Evolutionary conservation across 2,113 vertebrate species (phyloP), one percentile per base, ranked within the genome.

Genomic region (Cheirogaleus medius): DNA sequence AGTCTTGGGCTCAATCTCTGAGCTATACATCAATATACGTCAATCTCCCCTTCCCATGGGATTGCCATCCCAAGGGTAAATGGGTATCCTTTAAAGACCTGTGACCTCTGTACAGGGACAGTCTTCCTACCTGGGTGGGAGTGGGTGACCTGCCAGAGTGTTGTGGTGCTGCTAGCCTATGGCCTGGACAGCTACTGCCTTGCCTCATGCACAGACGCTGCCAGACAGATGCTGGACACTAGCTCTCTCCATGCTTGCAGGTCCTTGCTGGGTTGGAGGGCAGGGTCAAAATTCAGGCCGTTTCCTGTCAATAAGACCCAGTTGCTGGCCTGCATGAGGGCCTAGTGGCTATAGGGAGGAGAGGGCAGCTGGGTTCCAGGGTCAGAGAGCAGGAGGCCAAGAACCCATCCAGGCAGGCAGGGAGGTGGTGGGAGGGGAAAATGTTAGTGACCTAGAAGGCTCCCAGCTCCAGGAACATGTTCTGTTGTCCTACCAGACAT

Each of bases 401-500:
- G 89, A 89, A 83, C 6, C 5, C 18, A 21, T 27, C 6, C 0
- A 17, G 60, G 10, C 17, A 44, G 42, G 3, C n/a, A 34, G 82
- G 13, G 9, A 81, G 12, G 12, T 0, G 5, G 11, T 34, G 49
- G n/a, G 18, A 63, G n/a, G 18, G 18, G 56, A 78, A 9, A 71
- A 8, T 1, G 0, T 23, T 25, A 4, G 1, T 20, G 54, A 73
- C 8, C 3, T 47, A 5, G 9, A 18, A 18, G 25, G 23, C 0
- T 58, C 13, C 32, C 37, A 54, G 44, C 15, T 77, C n/a, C 39
- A 1, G 20, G 52, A 77, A 56, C 10, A 20, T 29, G 10, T 37
- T 49, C 21, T 27, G 29, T 52, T 52, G 18, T 37, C 66, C 15
- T 68, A 25, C 60, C 27, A 66, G 23, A 20, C n/a, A 25, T 87